Base-by-base conservation (phyloP, 2,888 invertebrate genomes). In the Tricholauxania praeusta region DNA sequence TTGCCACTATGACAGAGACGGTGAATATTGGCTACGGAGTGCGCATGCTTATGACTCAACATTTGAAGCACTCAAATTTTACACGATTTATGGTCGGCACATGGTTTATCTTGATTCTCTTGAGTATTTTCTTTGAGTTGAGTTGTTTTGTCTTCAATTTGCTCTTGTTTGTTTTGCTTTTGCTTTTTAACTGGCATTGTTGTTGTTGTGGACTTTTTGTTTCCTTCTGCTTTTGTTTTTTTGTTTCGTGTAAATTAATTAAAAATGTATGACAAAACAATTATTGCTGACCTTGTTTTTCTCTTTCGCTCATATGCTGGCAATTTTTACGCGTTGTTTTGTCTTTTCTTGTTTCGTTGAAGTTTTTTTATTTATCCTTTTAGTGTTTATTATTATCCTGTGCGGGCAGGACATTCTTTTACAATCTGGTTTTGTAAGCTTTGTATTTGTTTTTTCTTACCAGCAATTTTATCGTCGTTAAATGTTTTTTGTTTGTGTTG, bases 281-380 rank as follows among this genome's bases (percentile, higher is more conserved):
- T 79, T 78, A 81, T 78, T 77, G 67, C 76, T 84, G 83, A 84
- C 85, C 84, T 85, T 84, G 81, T 82, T 85, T 79, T 75, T 65
- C 39, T 64, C 60, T 70, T 49, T 39, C 39, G 49, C 32, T 17
- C 71, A 12, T 39, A 39, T 39, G 39, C 22, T 55, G 55, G 17
- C 12, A 17, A 55, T 55, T 55, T 55, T 55, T n/a, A 55, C 22
- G 17, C n/a, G 22, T 15, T 19, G 28, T 28, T 28, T 28, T 28
- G 28, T 28, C n/a, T 55, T 55, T 3, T 69, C 1, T 60, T 60
- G 28, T 12, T 59, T 51, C 32, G 32, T 55, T 48, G 48, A 32
- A 32, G 28, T 62, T 59, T 22, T 15, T 51, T 39, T 39, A 39
- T 39, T 39, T 55, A 12, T 55, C 55, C 22, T 55, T 17, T 22